Conservation (phyloP, 35 echinoderm and acorn worm species). For the Eucidaris tribuloides region DNA sequence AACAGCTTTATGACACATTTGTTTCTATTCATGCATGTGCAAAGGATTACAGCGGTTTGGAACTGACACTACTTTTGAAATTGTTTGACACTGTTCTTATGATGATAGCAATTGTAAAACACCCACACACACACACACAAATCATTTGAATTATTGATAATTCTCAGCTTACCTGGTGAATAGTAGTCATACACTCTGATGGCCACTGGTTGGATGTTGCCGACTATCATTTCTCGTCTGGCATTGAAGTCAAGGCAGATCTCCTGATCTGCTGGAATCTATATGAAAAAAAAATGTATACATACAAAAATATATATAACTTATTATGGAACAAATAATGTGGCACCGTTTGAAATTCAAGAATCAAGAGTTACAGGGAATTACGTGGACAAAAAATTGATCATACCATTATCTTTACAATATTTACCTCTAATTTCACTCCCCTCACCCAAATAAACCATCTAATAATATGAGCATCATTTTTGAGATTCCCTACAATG, state of each 20-base stretch:
- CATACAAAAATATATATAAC: too few relatives aligned
- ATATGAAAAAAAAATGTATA: not conserved
- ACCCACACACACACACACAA: not conserved
- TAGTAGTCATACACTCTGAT: slow-evolving; percentile 88
- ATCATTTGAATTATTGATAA: not conserved
- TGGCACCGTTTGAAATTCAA: too few relatives aligned
- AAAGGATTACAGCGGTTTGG: not conserved
- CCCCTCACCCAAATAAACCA: too few relatives aligned
- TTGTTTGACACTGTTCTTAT: not conserved
- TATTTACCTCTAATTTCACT: too few relatives aligned
- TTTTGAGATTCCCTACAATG: too few relatives aligned
- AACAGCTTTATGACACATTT: not conserved
- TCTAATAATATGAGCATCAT: too few relatives aligned
- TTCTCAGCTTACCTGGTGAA: slow-evolving; percentile 51
- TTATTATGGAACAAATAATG: too few relatives aligned
- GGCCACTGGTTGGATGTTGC: slow-evolving; percentile 83
- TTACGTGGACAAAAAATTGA: too few relatives aligned
- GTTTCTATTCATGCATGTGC: not conserved
- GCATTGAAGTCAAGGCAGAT: slow-evolving; percentile 54
- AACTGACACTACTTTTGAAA: not conserved
- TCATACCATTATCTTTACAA: too few relatives aligned
- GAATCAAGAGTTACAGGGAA: too few relatives aligned
- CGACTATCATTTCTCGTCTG: slow-evolving; percentile 58
- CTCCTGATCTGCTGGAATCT: slow-evolving; percentile 42
- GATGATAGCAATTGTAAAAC: not conserved